Percentiles rank a stretch among this genome's conserved stretches.
These are phyloP conservation scores for Dicrostonyx torquatus DNA, from an alignment of 2,797 vertebrate genomes.

Conservation along the genomic window DNA sequence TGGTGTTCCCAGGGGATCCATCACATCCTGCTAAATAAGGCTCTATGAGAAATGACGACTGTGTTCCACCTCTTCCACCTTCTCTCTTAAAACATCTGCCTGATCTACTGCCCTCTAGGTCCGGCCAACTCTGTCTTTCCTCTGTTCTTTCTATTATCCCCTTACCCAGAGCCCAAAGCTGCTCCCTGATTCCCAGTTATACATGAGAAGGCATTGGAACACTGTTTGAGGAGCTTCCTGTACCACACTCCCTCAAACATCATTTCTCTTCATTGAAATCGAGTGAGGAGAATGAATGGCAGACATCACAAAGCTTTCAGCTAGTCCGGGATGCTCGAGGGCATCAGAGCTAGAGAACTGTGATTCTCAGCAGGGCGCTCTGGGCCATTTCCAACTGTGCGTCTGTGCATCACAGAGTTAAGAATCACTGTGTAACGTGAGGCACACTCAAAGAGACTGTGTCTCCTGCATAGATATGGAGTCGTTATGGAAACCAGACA, in stretches of 20 bases:
- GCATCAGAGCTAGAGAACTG: neutral
- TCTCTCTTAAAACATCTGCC: neutral
- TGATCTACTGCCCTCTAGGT: neutral
- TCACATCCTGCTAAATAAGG: neutral
- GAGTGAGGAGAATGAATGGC: neutral
- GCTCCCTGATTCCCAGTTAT: neutral
- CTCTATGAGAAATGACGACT: neutral
- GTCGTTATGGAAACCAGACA: neutral
- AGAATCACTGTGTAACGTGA: neutral
- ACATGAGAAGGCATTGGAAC: neutral
- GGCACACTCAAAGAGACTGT: neutral
- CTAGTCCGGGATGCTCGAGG: neutral
- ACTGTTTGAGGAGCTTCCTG: neutral
- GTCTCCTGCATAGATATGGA: neutral
- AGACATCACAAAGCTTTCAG: slow-evolving; percentile 20
- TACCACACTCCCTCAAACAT: neutral
- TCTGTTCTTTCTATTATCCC: neutral
- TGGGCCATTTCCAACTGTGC: neutral
- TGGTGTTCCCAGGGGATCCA: neutral
- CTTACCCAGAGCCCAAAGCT: neutral
- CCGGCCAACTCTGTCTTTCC: neutral
- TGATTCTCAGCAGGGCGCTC: neutral
- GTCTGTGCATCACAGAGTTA: neutral
- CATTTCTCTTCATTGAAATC: neutral
- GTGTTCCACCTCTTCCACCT: neutral